Conservation (phyloP, 2,113 vertebrate species). For the Syngnathus typhle region DNA sequence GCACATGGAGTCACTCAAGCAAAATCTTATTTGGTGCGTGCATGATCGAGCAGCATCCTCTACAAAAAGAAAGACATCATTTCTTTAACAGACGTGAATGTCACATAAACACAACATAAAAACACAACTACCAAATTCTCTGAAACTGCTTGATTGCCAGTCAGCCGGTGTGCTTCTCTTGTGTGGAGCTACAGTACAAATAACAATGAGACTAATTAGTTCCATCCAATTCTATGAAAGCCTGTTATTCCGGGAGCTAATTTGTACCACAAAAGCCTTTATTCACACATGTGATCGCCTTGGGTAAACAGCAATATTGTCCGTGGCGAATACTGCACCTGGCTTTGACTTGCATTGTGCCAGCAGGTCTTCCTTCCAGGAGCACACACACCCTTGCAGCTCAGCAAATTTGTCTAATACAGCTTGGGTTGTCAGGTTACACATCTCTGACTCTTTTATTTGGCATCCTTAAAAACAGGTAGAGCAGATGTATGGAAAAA, state of each 20-base stretch:
- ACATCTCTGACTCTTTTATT: slow-evolving; percentile 65
- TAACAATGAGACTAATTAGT: slow-evolving; percentile 23
- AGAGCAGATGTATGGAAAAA: slow-evolving; percentile 40
- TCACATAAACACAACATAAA: neutral
- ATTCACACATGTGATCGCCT: slow-evolving; percentile 13
- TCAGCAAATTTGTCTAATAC: slow-evolving; percentile 65
- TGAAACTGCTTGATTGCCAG: slow-evolving; percentile 70
- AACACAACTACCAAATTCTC: slow-evolving; percentile 62
- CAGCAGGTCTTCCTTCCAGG: slow-evolving; percentile 58
- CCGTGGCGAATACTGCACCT: slow-evolving; percentile 66
- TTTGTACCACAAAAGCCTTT: neutral
- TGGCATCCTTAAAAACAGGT: slow-evolving; percentile 66
- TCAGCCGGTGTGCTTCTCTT: slow-evolving; percentile 52
- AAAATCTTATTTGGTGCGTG: slow-evolving; percentile 69
- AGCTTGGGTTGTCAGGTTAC: slow-evolving; percentile 71
- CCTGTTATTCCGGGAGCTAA: neutral
- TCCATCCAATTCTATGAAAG: slow-evolving; percentile 15
- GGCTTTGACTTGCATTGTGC: slow-evolving; percentile 64
- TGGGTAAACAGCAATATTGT: slow-evolving; percentile 48
- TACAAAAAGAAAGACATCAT: slow-evolving; percentile 52
- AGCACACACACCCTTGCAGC: slow-evolving; percentile 74
- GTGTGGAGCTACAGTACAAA: slow-evolving; percentile 57
- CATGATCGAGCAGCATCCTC: slow-evolving; percentile 66
- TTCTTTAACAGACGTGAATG: neutral
- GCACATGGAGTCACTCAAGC: slow-evolving; percentile 77